These are phyloP conservation scores for Opisthocomus hoazin DNA, from an alignment of 2,113 vertebrate genomes.

Conservation along the genomic window DNA sequence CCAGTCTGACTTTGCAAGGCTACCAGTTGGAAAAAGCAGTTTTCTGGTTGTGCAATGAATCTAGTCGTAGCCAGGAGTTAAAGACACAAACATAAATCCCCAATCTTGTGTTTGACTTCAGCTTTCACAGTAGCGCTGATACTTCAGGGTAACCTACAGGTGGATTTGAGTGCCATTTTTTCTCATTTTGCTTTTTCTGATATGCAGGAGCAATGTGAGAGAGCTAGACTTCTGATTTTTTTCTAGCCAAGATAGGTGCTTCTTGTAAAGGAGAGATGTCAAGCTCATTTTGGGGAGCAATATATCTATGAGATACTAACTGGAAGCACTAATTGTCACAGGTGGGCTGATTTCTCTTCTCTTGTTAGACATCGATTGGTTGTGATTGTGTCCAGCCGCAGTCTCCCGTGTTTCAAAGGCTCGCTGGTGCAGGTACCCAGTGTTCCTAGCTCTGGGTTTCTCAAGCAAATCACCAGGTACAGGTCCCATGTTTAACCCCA, in stretches of 20 bases:
- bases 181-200: neutral
- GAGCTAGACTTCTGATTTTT: neutral
- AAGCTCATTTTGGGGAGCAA: neutral
- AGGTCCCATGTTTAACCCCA: neutral
- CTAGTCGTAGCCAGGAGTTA: neutral
- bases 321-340: neutral
- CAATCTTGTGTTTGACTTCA: neutral
- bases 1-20: slow-evolving; percentile 12
- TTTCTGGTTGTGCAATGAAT: slow-evolving; percentile 6
- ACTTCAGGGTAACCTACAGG: neutral
- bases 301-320: neutral
- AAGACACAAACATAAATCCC: neutral
- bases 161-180: neutral
- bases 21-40: neutral
- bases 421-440: neutral
- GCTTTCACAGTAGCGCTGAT: neutral
- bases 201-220: neutral
- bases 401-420: neutral
- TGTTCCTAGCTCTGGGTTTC: neutral
- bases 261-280: neutral
- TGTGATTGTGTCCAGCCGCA: neutral
- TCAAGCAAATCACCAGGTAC: neutral
- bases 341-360: neutral
- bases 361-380: neutral
- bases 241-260: neutral